A percentile compares a stretch with the other conserved stretches of the same genome.
phyloP scores from a whole-genome alignment of 2,113 vertebrate genomes.

The Guaruba guarouba region DNA sequence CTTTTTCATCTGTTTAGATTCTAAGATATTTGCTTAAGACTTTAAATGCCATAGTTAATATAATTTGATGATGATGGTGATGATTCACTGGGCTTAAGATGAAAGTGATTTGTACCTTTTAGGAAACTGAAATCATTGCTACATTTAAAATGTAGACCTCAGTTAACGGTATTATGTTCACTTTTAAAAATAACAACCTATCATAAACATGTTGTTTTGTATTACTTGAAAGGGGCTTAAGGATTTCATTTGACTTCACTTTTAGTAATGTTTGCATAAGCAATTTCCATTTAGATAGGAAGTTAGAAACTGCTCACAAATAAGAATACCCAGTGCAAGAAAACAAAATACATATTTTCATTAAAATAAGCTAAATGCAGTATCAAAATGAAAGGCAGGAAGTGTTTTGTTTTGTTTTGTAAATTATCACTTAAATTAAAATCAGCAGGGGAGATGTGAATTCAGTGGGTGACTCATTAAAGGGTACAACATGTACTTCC shows the following conservation, averaged over 20 bases:
- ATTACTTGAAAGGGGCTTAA: not conserved
- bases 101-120: not conserved
- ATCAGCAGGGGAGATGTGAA: not conserved
- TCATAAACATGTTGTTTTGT: not conserved
- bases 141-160: not conserved
- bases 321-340: not conserved
- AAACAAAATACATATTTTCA: not conserved
- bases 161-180: not conserved
- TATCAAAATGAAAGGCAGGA: not conserved
- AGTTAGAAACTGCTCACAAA: not conserved
- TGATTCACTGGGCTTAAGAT: not conserved
- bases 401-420: conserved; percentile 12
- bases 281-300: not conserved
- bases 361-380: not conserved
- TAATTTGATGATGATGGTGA: not conserved
- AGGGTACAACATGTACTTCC: not conserved
- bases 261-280: not conserved
- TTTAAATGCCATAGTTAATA: not conserved
- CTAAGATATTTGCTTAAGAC: not conserved
- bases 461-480: not conserved
- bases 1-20: not conserved
- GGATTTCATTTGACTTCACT: not conserved
- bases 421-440: conserved; percentile 17
- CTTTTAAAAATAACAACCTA: not conserved
- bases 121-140: not conserved